These are phyloP conservation scores for Operophtera brumata DNA, from an alignment of 2,888 invertebrate genomes.

Conservation along the genomic window DNA sequence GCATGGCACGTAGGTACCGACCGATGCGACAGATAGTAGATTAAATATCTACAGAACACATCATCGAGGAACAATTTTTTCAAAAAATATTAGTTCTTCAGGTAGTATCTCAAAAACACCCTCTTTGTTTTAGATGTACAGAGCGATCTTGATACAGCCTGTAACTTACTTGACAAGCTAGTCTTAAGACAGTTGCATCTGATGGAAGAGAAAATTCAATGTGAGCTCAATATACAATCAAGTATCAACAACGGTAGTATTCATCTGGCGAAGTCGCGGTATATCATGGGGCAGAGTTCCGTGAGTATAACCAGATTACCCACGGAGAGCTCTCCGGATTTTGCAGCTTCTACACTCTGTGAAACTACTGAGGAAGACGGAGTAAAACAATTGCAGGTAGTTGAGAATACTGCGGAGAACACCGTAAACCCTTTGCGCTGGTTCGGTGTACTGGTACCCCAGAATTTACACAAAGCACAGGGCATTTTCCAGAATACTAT, in stretches of 20 bases:
- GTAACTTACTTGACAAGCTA: slow-evolving; percentile 84
- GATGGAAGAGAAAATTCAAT: slow-evolving; percentile 86
- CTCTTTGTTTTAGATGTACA: slow-evolving; percentile 19
- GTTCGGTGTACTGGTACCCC: slow-evolving; percentile 93
- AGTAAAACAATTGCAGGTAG: slow-evolving; percentile 62
- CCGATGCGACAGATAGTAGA: too few species aligned
- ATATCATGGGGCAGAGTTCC: slow-evolving; percentile 88
- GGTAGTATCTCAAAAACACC: not conserved
- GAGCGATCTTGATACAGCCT: slow-evolving; percentile 58
- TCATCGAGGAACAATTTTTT: too few species aligned
- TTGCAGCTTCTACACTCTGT: slow-evolving; percentile 63
- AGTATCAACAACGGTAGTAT: slow-evolving; percentile 85
- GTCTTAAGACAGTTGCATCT: slow-evolving; percentile 85
- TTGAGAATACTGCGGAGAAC: slow-evolving; percentile 52
- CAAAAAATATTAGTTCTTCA: too few species aligned
- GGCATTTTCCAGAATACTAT: slow-evolving; percentile 86
- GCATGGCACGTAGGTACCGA: too few species aligned
- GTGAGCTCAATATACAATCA: slow-evolving; percentile 85
- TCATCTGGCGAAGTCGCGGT: slow-evolving; percentile 87
- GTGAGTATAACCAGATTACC: slow-evolving; percentile 87
- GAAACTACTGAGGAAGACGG: slow-evolving; percentile 65
- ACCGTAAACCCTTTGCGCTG: slow-evolving; percentile 87
- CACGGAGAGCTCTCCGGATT: slow-evolving; percentile 80
- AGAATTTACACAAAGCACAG: slow-evolving; percentile 87
- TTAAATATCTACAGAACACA: too few species aligned